Evolutionary conservation across 2,888 invertebrate species (phyloP).

Genomic region (Drosophila basisetae): DNA sequence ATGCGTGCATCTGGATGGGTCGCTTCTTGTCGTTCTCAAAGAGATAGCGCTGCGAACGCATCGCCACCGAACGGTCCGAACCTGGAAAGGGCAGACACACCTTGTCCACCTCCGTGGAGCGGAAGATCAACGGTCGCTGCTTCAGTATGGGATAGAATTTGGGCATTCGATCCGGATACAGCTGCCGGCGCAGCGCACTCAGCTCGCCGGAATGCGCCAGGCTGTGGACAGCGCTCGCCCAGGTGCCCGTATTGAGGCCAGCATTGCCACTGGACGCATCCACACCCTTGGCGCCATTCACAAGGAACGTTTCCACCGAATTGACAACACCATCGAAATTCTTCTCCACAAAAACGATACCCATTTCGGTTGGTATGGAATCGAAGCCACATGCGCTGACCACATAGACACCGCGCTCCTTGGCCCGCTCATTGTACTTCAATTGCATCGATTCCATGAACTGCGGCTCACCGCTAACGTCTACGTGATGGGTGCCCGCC

Average conservation of each 20-base stretch:
- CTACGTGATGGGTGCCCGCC: constrained; percentile 93
- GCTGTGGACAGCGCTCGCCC: constrained; percentile 94
- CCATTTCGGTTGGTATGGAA: constrained; percentile 95
- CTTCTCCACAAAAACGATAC: constrained; percentile 91
- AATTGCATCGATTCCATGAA: constrained; percentile 94
- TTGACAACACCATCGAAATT: constrained; percentile 92
- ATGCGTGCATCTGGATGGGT: constrained; percentile 92
- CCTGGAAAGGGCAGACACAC: constrained; percentile 94
- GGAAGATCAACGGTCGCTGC: constrained; percentile 87
- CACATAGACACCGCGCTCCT: constrained; percentile 93
- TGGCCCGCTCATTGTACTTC: constrained; percentile 90
- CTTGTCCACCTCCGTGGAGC: constrained; percentile 82
- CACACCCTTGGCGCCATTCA: constrained; percentile 79
- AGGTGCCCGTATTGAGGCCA: constrained; percentile 92
- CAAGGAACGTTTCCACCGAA: constrained; percentile 91
- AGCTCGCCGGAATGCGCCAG: constrained; percentile 89
- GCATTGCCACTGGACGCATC: constrained; percentile 84
- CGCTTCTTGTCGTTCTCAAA: constrained; percentile 89
- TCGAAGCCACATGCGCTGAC: constrained; percentile 97
- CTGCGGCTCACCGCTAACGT: constrained; percentile 96
- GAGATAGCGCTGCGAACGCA: constrained; percentile 92
- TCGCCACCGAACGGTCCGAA: constrained; percentile 92
- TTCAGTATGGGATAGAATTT: constrained; percentile 88
- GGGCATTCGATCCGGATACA: constrained; percentile 89
- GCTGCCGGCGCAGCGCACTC: constrained; percentile 88